These are phyloP conservation scores for Clupea harengus DNA, from an alignment of 2,113 vertebrate genomes.

Conservation along the genomic window DNA sequence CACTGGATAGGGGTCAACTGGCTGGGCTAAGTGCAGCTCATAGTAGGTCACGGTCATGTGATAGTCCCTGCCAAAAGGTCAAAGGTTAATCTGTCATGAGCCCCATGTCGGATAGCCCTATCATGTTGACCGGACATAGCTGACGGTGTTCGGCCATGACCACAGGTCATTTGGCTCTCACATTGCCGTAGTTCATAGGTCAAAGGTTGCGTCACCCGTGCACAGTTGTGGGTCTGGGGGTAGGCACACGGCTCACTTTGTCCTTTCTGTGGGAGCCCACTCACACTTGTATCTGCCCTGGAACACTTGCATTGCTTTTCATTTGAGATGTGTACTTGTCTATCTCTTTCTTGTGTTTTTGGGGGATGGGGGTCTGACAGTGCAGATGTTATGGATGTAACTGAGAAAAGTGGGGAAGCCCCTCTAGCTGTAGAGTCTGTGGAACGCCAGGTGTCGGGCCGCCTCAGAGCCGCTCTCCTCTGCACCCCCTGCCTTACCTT, in stretches of 20 bases:
- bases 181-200: not conserved
- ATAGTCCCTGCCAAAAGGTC: not conserved
- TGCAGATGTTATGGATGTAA: not conserved
- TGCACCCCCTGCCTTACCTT: not conserved
- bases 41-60: not conserved
- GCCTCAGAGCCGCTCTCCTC: not conserved
- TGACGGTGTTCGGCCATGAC: not conserved
- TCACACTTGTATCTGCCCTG: not conserved
- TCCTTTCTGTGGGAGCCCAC: not conserved
- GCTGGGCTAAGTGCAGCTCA: not conserved
- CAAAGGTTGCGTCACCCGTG: not conserved
- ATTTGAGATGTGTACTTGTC: not conserved
- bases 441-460: not conserved
- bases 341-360: not conserved
- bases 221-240: no score
- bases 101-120: not conserved
- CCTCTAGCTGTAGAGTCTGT: not conserved
- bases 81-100: not conserved
- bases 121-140: not conserved
- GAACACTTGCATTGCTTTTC: not conserved
- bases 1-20: not conserved
- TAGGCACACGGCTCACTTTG: no score
- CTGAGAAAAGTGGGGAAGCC: not conserved
- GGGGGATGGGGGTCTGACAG: not conserved
- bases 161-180: not conserved